Evolutionary conservation across 2,888 invertebrate genomes (phyloP).

Genomic region (Drosophila recens): DNA sequence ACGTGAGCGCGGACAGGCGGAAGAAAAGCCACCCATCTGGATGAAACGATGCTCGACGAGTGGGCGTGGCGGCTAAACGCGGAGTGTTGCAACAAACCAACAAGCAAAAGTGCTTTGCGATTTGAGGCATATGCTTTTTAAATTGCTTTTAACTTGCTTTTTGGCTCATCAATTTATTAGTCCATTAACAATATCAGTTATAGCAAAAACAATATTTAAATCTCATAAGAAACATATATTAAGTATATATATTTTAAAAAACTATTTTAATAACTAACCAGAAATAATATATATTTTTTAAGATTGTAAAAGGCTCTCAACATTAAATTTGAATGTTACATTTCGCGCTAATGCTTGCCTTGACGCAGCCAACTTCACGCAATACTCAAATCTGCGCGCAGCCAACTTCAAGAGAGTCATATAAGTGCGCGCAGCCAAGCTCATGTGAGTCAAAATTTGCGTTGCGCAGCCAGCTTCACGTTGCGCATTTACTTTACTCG

Average conservation of each 20-base stretch:
- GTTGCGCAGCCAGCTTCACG: neutral
- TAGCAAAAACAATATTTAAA: too few species aligned
- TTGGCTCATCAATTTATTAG: constrained; percentile 1
- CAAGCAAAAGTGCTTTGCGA: constrained; percentile 46
- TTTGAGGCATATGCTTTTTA: constrained; percentile 56
- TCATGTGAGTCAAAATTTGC: neutral
- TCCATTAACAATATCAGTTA: too few species aligned
- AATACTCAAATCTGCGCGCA: neutral
- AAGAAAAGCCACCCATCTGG: constrained; percentile 56
- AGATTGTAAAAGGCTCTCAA: too few species aligned
- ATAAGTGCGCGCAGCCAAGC: neutral
- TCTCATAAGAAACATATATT: too few species aligned
- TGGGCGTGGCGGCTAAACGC: constrained; percentile 26
- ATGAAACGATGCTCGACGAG: constrained; percentile 15
- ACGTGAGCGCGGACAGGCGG: constrained; percentile 58
- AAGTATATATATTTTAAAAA: too few species aligned
- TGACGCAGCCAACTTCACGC: constrained; percentile 4
- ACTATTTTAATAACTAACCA: too few species aligned
- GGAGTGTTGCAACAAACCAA: constrained; percentile 17
- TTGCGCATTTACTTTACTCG: neutral
- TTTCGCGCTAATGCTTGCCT: neutral
- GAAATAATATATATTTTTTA: too few species aligned
- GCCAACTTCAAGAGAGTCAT: constrained; percentile 1
- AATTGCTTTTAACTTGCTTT: constrained; percentile 35
- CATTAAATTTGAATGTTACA: neutral